Evolutionary conservation across 2,888 invertebrate species (phyloP).

Genomic region (Cheilosia soror): DNA sequence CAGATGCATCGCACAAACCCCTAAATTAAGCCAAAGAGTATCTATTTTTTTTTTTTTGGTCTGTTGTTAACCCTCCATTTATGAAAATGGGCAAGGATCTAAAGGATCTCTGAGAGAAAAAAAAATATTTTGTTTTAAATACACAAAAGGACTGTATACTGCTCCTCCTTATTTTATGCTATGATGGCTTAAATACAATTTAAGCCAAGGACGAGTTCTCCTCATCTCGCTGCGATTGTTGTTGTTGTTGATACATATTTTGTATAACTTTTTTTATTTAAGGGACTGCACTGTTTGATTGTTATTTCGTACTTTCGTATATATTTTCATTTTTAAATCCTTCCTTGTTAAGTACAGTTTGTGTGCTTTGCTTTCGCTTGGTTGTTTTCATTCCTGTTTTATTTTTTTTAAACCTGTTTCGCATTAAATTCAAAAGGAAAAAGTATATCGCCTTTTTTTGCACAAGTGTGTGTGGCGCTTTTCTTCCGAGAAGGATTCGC

Average conservation of each 20-base stretch:
- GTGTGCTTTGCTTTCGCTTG: conserved; percentile 34
- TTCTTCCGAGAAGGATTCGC: conserved; percentile 32
- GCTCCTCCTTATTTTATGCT: conserved; percentile 7
- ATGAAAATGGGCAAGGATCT: conserved; percentile 24
- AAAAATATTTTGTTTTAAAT: conserved; percentile 29
- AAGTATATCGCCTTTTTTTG: conserved; percentile 28
- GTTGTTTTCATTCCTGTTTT: conserved; percentile 13
- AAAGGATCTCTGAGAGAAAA: conserved; percentile 11
- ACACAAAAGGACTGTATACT: conserved; percentile 47
- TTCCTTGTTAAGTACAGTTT: conserved; percentile 67
- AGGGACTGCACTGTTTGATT: conserved; percentile 59
- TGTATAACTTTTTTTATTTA: conserved; percentile 23
- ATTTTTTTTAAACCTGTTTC: conserved; percentile 19
- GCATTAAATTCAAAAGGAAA: conserved; percentile 48
- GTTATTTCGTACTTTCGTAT: conserved; percentile 48
- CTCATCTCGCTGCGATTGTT: conserved; percentile 46
- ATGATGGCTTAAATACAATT: conserved; percentile 67
- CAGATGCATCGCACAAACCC: conserved; percentile 60
- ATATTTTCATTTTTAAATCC: conserved; percentile 64
- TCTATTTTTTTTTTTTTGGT: conserved; percentile 28
- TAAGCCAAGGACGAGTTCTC: conserved; percentile 69
- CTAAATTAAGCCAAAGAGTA: conserved; percentile 64
- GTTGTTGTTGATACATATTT: conserved; percentile 35
- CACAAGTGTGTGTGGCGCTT: background rate
- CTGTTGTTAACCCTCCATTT: conserved; percentile 38